Conservation (phyloP, 2,113 vertebrate genomes). For the Pongo abelii region DNA sequence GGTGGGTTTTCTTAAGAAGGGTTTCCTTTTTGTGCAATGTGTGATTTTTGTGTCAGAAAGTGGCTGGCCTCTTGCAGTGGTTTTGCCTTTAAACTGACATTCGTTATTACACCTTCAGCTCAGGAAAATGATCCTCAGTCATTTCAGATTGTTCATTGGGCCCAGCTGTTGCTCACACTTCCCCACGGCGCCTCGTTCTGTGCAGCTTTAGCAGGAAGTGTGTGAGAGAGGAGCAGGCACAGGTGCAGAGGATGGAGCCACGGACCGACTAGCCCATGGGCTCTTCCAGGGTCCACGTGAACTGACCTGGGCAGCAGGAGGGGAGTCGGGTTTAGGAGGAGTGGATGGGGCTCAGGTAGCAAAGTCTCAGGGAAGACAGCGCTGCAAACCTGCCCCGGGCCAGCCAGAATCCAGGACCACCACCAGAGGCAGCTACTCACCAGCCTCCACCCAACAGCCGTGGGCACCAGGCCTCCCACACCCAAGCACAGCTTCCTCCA, state of each 20-base stretch:
- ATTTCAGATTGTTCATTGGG: background rate
- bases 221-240: rapidly evolving
- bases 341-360: rapidly evolving
- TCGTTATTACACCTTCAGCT: background rate
- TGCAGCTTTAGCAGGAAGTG: background rate
- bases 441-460: too few species aligned
- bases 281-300: background rate
- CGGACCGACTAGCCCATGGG: background rate
- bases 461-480: background rate
- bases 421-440: background rate
- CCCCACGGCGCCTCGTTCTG: background rate
- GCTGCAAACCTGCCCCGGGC: background rate
- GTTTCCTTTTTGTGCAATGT: background rate
- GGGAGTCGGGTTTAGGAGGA: rapidly evolving
- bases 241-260: background rate
- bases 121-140: background rate
- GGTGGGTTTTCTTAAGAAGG: background rate
- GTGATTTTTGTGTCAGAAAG: too few species aligned
- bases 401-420: too few species aligned
- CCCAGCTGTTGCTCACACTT: background rate
- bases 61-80: background rate
- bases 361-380: background rate
- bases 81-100: rapidly evolving
- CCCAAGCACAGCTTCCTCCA: background rate
- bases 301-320: background rate